These are phyloP conservation scores for Myiothlypis chrysogaster DNA, from an alignment of 2,797 vertebrate species.

Conservation along the genomic window DNA sequence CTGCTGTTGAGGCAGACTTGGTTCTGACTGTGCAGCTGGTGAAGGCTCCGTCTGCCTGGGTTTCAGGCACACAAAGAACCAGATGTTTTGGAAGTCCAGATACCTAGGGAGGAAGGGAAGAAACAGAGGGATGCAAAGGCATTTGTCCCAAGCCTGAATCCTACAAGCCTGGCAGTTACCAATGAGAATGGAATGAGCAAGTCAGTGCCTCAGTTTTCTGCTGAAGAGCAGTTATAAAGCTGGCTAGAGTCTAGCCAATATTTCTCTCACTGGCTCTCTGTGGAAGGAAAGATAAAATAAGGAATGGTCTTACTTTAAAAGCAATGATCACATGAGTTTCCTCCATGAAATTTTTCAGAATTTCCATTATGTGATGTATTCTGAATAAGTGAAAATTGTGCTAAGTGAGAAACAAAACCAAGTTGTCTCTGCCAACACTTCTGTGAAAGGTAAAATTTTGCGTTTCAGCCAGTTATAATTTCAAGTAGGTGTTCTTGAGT, in stretches of 20 bases:
- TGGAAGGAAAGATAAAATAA: not conserved
- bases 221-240: not conserved
- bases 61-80: not conserved
- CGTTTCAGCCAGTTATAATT: not conserved
- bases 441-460: not conserved
- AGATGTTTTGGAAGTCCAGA: not conserved
- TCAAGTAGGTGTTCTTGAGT: not conserved
- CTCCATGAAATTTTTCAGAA: not conserved
- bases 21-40: accelerated
- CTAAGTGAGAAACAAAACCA: not conserved
- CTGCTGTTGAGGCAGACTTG: not conserved
- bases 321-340: not conserved
- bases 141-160: not conserved
- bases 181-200: not conserved
- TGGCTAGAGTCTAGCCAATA: not conserved
- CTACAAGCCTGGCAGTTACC: not conserved
- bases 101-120: not conserved
- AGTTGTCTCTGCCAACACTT: not conserved
- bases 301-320: not conserved
- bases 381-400: not conserved
- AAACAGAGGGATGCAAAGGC: not conserved
- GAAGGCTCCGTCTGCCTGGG: not conserved
- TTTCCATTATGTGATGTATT: conserved; percentile 21
- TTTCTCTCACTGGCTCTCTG: not conserved
- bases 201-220: not conserved